Evolutionary conservation across 1,140 invertebrate species (phyloP), one percentile per base, ranked within the genome.

Genomic region (Magallana angulata): DNA sequence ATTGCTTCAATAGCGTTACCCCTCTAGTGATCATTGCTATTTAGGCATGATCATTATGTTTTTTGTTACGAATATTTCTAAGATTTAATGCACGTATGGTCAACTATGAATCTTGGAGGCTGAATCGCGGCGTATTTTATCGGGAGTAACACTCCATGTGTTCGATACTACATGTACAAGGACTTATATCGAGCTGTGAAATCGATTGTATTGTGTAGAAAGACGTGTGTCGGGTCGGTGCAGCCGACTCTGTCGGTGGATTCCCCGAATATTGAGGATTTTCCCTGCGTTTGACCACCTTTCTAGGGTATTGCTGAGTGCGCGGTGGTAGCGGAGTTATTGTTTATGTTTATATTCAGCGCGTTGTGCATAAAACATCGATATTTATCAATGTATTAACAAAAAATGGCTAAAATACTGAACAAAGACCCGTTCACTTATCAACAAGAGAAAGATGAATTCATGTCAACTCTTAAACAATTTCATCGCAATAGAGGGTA

Each of bases 401-500:
- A 84, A 58, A 92, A 87, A 87, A 97, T 97, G 96, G 96, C 96
- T 94, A 96, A 96, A 95, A 95, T 96, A 95, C 95, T 96, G 92
- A 96, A 96, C 95, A 97, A 97, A 96, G 96, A 97, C 95, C 96
- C 96, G 91, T 96, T 96, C 94, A 96, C 96, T 90, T 97, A 97
- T 95, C 95, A 96, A 92, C 96, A 96, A 95, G 97, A 97, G 94
- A 96, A 96, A 91, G 96, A 96, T 89, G 95, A 95, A 90, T 98
- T 98, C 95, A 95, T 98, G 89, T 96, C 96, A 91, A 97, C 98
- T 92, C 95, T 98, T 90, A 96, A 96, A 90, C 97, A 97, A 92
- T 98, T 98, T 93, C 97, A 98, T 94, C 97, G 97, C 87, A 96
- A 96, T 88, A 96, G 97, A 95, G 97, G 97, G 97, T 98, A 95